Percentiles rank a stretch among this genome's conserved stretches.
These are phyloP conservation scores for Yponomeuta sedellus DNA, from an alignment of 2,888 invertebrate genomes.

Conservation along the genomic window DNA sequence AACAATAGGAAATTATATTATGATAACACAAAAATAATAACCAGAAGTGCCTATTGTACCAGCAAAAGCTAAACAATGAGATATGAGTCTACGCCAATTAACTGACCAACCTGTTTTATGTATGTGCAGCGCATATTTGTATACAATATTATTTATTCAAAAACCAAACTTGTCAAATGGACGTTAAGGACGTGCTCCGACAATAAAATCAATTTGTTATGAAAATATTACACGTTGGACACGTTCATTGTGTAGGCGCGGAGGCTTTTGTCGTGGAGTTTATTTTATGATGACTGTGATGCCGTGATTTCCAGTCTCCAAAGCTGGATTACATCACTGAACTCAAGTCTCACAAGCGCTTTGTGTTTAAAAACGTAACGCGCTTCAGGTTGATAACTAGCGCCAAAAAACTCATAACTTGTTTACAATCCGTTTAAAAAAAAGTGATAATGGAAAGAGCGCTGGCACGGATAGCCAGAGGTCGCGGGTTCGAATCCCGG, in stretches of 20 bases:
- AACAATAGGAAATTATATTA: no score
- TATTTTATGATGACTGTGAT: neutral
- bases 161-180: neutral
- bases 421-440: no score
- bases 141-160: neutral
- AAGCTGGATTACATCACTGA: no score
- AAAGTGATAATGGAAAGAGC: no score
- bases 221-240: neutral
- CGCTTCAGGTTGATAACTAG: no score
- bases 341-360: no score
- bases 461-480: no score
- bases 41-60: neutral
- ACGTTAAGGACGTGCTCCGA: neutral
- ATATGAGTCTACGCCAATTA: neutral
- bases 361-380: no score
- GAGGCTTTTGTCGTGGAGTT: neutral
- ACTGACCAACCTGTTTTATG: neutral
- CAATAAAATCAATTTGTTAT: slow-evolving; percentile 2
- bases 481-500: no score
- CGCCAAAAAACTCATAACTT: no score
- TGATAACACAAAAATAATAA: no score
- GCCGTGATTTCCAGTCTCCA: neutral
- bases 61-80: neutral
- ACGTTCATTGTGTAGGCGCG: neutral
- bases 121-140: neutral